These are phyloP conservation scores for Syngnathus floridae DNA, from an alignment of 2,113 vertebrate genomes.

Conservation along the genomic window DNA sequence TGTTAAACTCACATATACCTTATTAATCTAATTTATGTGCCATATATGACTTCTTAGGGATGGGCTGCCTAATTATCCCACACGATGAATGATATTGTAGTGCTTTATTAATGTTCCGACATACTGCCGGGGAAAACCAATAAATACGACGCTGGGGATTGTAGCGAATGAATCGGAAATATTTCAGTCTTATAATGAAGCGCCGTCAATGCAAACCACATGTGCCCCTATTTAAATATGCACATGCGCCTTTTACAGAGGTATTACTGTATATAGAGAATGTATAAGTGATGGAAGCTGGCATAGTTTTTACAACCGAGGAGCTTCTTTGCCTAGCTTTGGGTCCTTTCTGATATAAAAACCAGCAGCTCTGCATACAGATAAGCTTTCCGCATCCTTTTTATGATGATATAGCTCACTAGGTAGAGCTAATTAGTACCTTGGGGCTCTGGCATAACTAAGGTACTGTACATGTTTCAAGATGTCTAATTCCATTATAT, in stretches of 20 bases:
- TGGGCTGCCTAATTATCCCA: constrained; percentile 61
- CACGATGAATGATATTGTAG: constrained; percentile 58
- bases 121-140: constrained; percentile 61
- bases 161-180: constrained; percentile 58
- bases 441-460: constrained; percentile 32
- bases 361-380: constrained; percentile 41
- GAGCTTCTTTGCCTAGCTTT: constrained; percentile 39
- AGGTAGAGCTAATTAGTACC: constrained; percentile 49
- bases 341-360: constrained; percentile 41
- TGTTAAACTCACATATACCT: constrained; percentile 65
- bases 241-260: constrained; percentile 46
- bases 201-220: constrained; percentile 37
- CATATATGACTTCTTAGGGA: constrained; percentile 53
- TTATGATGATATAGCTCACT: constrained; percentile 48
- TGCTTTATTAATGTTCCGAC: constrained; percentile 62
- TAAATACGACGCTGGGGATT: constrained; percentile 59
- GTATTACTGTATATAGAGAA: constrained; percentile 44
- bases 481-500: constrained; percentile 27
- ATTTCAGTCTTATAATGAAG: constrained; percentile 68
- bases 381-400: constrained; percentile 44
- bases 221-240: constrained; percentile 53
- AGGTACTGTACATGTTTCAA: constrained; percentile 23
- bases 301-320: constrained; percentile 46
- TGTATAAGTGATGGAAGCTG: constrained; percentile 44
- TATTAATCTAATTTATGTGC: constrained; percentile 72